These are phyloP conservation scores for Ceratina japonica DNA, from an alignment of 1,140 invertebrate species.

Conservation along the genomic window DNA sequence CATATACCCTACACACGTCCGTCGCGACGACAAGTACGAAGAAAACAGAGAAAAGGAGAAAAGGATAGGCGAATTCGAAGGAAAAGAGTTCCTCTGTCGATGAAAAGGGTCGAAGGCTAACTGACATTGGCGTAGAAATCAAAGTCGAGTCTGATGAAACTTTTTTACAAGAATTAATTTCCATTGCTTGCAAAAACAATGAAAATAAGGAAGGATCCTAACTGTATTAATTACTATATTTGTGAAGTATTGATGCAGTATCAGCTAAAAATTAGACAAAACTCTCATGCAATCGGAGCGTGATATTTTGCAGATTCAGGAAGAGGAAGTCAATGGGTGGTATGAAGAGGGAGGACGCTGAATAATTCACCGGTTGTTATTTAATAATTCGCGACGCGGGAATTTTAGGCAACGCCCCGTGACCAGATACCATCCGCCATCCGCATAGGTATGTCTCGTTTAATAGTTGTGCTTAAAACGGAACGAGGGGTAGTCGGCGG, in stretches of 20 bases:
- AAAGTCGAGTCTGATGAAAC: background rate
- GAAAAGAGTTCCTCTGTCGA: constrained; percentile 42
- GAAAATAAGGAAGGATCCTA: too few relatives aligned
- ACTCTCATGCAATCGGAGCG: too few relatives aligned
- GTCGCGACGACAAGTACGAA: background rate
- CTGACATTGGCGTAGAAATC: constrained; percentile 46
- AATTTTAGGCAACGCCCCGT: constrained; percentile 18
- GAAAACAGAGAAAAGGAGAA: background rate
- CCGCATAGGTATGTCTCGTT: constrained; percentile 43
- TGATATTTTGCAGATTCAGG: too few relatives aligned
- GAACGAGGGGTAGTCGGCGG: constrained; percentile 30
- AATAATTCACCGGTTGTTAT: constrained; percentile 26
- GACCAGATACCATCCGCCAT: background rate
- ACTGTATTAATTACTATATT: too few relatives aligned
- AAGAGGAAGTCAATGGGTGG: constrained; percentile 4
- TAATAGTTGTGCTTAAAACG: constrained; percentile 55
- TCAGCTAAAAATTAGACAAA: too few relatives aligned
- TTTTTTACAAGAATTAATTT: background rate
- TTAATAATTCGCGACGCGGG: constrained; percentile 35
- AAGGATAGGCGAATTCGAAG: constrained; percentile 27
- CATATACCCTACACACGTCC: background rate
- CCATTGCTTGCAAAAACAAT: too few relatives aligned
- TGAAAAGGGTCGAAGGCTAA: constrained; percentile 41
- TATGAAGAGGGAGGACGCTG: too few relatives aligned
- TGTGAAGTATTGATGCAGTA: too few relatives aligned